These are phyloP conservation scores for Zaprionus tsacasi DNA, from an alignment of 1,140 invertebrate species.

Conservation along the genomic window DNA sequence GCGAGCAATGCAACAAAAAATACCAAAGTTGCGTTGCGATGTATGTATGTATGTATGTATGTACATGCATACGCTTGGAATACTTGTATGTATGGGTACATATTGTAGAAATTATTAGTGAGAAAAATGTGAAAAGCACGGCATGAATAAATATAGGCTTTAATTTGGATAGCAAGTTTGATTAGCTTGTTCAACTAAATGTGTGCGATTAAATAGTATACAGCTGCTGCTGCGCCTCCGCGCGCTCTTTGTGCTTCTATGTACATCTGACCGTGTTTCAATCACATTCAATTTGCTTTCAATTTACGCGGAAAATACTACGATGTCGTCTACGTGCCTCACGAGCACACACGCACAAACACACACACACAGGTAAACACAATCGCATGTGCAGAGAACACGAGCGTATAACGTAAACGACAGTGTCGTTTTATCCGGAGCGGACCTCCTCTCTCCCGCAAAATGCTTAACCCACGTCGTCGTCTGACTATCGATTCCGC, in stretches of 20 bases:
- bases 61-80: not conserved
- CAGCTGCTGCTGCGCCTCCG: not conserved
- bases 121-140: conserved; percentile 52
- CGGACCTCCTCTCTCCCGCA: conserved; percentile 15
- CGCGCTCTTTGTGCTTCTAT: not conserved
- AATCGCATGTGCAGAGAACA: conserved; percentile 32
- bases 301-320: conserved; percentile 82
- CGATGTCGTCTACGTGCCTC: conserved; percentile 65
- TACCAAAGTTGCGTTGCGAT: conserved; percentile 65
- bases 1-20: conserved; percentile 56
- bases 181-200: conserved; percentile 17
- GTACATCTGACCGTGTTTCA: conserved; percentile 22
- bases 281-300: conserved; percentile 72
- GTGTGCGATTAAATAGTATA: conserved; percentile 12
- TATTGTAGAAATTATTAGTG: conserved; percentile 43
- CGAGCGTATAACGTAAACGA: conserved; percentile 51
- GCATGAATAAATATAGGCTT: conserved; percentile 47
- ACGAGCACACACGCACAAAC: conserved; percentile 40
- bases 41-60: conserved; percentile 32
- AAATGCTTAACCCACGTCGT: conserved; percentile 32
- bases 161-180: conserved; percentile 48
- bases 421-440: conserved; percentile 50
- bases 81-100: not conserved
- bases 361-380: conserved; percentile 16
- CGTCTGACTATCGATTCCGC: conserved; percentile 65